Conservation (phyloP, 2,888 invertebrate species). For the Watsonalla binaria region DNA sequence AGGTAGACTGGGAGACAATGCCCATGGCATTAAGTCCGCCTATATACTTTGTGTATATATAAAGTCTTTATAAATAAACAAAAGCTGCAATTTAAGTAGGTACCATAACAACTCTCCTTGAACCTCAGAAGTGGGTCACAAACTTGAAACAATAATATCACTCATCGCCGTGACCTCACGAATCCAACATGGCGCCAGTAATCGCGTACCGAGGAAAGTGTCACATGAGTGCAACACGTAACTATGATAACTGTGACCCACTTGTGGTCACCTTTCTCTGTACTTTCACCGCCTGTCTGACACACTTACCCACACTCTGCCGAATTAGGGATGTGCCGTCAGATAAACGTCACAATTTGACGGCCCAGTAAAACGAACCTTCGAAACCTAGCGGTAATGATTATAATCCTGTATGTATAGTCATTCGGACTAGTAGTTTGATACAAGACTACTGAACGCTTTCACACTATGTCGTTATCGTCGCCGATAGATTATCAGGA, state of each 20-base stretch:
- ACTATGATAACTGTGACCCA: constrained; percentile 62
- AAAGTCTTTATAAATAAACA: too few relatives aligned
- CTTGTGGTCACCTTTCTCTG: constrained; percentile 63
- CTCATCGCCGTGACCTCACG: constrained; percentile 4
- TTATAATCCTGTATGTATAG: too few relatives aligned
- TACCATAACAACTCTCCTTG: not conserved
- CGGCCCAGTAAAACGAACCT: too few relatives aligned
- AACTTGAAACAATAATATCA: not conserved
- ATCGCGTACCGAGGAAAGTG: constrained; percentile 56
- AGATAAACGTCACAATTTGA: not conserved
- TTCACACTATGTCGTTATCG: too few relatives aligned
- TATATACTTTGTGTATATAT: too few relatives aligned
- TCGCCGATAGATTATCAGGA: too few relatives aligned
- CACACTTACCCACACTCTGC: constrained; percentile 36
- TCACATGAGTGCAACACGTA: constrained; percentile 55
- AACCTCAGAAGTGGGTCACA: not conserved
- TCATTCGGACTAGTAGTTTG: too few relatives aligned
- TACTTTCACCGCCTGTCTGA: constrained; percentile 64
- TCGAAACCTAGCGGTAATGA: too few relatives aligned
- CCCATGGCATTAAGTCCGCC: too few relatives aligned
- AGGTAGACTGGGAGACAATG: too few relatives aligned
- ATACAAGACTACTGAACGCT: too few relatives aligned
- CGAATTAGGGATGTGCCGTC: not conserved
- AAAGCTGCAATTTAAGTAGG: too few relatives aligned
- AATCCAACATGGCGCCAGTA: constrained; percentile 28